Evolutionary conservation across 2,797 vertebrate genomes (phyloP), one percentile per base, ranked within the genome.

Genomic region (Cuniculus paca): DNA sequence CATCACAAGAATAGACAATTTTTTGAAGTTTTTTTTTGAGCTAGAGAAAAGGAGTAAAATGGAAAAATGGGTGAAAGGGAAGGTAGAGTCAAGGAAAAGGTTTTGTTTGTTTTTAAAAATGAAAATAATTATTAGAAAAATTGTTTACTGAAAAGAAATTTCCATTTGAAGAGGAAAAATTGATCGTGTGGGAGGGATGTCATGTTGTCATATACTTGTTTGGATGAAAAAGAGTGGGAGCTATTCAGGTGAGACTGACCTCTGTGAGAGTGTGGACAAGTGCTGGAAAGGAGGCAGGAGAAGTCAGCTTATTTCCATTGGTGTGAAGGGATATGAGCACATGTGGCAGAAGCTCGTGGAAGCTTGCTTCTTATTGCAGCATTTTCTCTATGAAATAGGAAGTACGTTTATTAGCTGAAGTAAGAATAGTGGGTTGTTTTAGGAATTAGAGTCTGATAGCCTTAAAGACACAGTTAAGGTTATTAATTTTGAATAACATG

Each of bases 1-100:
- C 17, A 58, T 39, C 36, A 48, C 13, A 75, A 16, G 2, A 42
- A 14, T 26, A 70, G 61, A 50, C 8, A 74, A 0, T 92, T 48
- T 92, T 92, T 68, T 90, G 17, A 84, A 14, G n/a, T 10, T 45
- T 63, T 83, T 75, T 89, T 94, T 80, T 75, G 26, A 93, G 36
- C 4, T 36, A 48, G 75, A 56, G 6, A 12, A 58, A 82, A 87
- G 31, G 31, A 70, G 1, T 58, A 8, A 68, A 80, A 26, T 93
- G 31, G 31, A 36, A 39, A 81, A 93, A 70, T 96, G 26, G 3
- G n/a, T 86, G 48, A 9, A 70, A 95, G n/a, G 12, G 2, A 68
- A 81, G 68, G 48, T 93, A 22, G 24, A 90, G 84, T 61, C 28
- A 78, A 93, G 20, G 61, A 11, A 75, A 45, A 58, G 0, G 60